Percentiles rank a stretch among this genome's conserved stretches.
These are phyloP conservation scores for Drosophila watanabei DNA, from an alignment of 1,140 invertebrate species.

Conservation along the genomic window DNA sequence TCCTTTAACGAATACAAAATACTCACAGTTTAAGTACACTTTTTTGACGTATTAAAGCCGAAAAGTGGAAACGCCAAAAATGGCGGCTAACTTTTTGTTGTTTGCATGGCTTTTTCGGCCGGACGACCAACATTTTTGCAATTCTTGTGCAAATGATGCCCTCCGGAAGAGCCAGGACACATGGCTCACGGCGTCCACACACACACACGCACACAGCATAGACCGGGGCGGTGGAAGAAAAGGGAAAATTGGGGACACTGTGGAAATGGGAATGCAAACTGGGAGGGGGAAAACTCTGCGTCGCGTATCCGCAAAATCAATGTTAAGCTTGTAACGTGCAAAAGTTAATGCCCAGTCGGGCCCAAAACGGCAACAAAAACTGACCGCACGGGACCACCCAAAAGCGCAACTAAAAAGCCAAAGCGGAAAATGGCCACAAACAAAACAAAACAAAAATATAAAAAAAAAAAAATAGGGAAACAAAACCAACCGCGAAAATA, in stretches of 20 bases:
- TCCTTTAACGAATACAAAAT: slow-evolving; percentile 16
- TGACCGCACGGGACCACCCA: slow-evolving; percentile 40
- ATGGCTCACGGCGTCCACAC: slow-evolving; percentile 62
- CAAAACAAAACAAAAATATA: slow-evolving; percentile 3
- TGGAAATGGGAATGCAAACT: slow-evolving; percentile 8
- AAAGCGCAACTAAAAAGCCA: slow-evolving; percentile 54
- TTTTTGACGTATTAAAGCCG: slow-evolving; percentile 58
- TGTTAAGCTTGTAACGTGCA: slow-evolving; percentile 76
- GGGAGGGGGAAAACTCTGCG: slow-evolving; percentile 17
- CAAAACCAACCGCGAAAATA: slow-evolving; percentile 49
- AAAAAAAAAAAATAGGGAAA: slow-evolving; percentile 6
- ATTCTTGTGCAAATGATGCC: slow-evolving; percentile 81
- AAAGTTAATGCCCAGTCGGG: slow-evolving; percentile 66
- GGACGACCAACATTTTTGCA: slow-evolving; percentile 63
- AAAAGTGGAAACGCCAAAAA: slow-evolving; percentile 41
- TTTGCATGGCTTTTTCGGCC: slow-evolving; percentile 40
- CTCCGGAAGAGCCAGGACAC: slow-evolving; percentile 69
- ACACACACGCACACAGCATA: background rate
- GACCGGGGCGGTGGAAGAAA: slow-evolving; percentile 4
- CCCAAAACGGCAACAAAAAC: slow-evolving; percentile 39
- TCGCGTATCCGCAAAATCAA: slow-evolving; percentile 68
- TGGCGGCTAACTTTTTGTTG: slow-evolving; percentile 65
- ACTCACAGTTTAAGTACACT: slow-evolving; percentile 25
- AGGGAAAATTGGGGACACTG: slow-evolving; percentile 25
- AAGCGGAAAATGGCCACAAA: slow-evolving; percentile 52